Evolutionary conservation across 2,113 vertebrate species (phyloP), one percentile per base, ranked within the genome.

Genomic region (Sinocyclocheilus anophthalmus): DNA sequence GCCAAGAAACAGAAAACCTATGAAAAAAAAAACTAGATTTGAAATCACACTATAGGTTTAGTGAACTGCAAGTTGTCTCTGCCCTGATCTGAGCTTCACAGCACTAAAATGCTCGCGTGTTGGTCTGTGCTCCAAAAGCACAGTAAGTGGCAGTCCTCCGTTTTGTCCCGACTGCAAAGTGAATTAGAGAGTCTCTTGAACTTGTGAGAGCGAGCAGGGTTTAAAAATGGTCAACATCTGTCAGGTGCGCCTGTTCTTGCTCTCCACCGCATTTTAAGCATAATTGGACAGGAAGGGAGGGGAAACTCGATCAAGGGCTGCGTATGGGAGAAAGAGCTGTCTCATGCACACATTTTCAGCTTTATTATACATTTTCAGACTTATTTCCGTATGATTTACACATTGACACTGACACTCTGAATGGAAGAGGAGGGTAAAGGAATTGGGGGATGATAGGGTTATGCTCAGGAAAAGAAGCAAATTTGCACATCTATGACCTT

Each of bases 151-250:
- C 73, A 14, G 73, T 78, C 84, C 88, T 89, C 85, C 83, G 89
- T 79, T 86, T 78, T 86, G 82, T 84, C 84, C 83, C 85, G 87
- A 88, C 88, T 88, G 88, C 85, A 87, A 91, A 92, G 87, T 89
- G 91, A 88, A 88, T 90, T 91, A 90, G 59, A 91, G 93, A 88
- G 91, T 95, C 93, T 93, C 92, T 94, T 92, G 89, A 93, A 90
- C 90, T 85, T 89, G 86, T 85, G 90, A 93, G 88, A 92, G 91
- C 84, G 85, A 75, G 85, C 80, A 57, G 82, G 67, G 85, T 87
- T 87, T 87, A 84, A 88, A 91, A 90, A 92, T 88, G 82, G 86
- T 86, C 91, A 90, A 90, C 93, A 93, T 92, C 93, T 94, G 94
- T 91, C 93, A 94, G 93, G 92, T 94, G 93, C 89, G 90, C 83